Evolutionary conservation across 2,888 invertebrate species (phyloP), one percentile per base, ranked within the genome.

Genomic region (Sinelater perroti): DNA sequence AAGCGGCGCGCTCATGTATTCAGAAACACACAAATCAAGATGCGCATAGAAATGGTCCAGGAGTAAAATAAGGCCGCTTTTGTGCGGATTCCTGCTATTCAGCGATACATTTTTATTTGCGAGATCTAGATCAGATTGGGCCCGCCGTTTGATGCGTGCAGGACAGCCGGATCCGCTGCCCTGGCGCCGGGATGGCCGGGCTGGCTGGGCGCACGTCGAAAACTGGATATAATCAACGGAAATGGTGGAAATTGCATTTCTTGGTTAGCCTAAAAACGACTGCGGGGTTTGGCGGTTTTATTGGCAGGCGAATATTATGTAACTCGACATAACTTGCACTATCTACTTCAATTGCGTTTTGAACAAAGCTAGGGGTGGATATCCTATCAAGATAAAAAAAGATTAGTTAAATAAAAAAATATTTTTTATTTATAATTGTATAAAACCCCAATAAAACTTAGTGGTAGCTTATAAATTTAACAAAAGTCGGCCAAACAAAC

Each of bases 201-300:
- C n/a, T n/a, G n/a, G n/a, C n/a, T n/a, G n/a, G 40, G 42, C 18
- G 38, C 30, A 26, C 26, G 17, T 51, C 16, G 42, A 40, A 51
- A 51, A 51, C 42, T 51, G 40, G 50, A 51, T 51, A 24, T 24
- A 51, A 51, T 51, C 52, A 52, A 30, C 30, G 16, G 10, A 30
- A 45, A 16, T n/a, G 14, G 14, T 4, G n/a, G 17, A 45, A 28
- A 45, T 45, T 45, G n/a, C n/a, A n/a, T n/a, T n/a, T n/a, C n/a
- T n/a, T n/a, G n/a, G n/a, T n/a, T n/a, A n/a, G n/a, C n/a, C n/a
- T n/a, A n/a, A n/a, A n/a, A n/a, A n/a, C n/a, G n/a, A n/a, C n/a
- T n/a, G n/a, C n/a, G n/a, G n/a, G n/a, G n/a, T n/a, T n/a, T n/a
- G n/a, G n/a, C n/a, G n/a, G n/a, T n/a, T n/a, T n/a, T n/a, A n/a